Evolutionary conservation across 2,113 vertebrate species (phyloP).

Genomic region (Pangasianodon gigas): DNA sequence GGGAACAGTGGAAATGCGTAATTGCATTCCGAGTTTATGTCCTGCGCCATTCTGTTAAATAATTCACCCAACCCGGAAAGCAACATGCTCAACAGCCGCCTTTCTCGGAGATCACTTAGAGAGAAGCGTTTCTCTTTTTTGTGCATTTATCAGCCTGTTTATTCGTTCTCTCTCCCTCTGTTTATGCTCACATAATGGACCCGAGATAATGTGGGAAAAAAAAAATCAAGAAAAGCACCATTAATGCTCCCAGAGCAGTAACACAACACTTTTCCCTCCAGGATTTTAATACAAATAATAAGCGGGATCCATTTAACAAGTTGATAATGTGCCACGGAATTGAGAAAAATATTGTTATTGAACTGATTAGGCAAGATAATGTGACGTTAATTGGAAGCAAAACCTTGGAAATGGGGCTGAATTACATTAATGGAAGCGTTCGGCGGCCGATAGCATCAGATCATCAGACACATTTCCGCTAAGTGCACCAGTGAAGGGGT

Average conservation of each 20-base stretch:
- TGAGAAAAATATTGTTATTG: conserved; percentile 20
- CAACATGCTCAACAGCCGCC: not conserved
- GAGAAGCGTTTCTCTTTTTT: not conserved
- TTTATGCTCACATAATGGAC: conserved; percentile 2
- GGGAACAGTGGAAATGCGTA: not conserved
- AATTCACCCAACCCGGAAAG: conserved; percentile 17
- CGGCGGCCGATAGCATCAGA: conserved; percentile 69
- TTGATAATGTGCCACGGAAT: not conserved
- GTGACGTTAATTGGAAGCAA: conserved; percentile 73
- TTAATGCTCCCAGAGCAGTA: not conserved
- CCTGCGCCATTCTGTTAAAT: conserved; percentile 11
- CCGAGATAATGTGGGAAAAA: not conserved
- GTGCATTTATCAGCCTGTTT: conserved; percentile 5
- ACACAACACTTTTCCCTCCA: not conserved
- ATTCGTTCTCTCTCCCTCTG: not conserved
- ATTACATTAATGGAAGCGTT: conserved; percentile 73
- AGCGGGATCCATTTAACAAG: conserved; percentile 21
- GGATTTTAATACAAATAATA: conserved; percentile 7
- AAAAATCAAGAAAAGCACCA: not conserved
- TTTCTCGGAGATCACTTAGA: not conserved
- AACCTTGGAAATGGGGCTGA: conserved; percentile 70
- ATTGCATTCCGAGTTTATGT: conserved; percentile 3
- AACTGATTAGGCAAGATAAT: conserved; percentile 67
- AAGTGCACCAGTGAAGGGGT: conserved; percentile 69
- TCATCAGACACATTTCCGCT: conserved; percentile 72